These are phyloP conservation scores for Leptura quadrifasciata DNA, from an alignment of 2,888 invertebrate genomes.

Conservation along the genomic window DNA sequence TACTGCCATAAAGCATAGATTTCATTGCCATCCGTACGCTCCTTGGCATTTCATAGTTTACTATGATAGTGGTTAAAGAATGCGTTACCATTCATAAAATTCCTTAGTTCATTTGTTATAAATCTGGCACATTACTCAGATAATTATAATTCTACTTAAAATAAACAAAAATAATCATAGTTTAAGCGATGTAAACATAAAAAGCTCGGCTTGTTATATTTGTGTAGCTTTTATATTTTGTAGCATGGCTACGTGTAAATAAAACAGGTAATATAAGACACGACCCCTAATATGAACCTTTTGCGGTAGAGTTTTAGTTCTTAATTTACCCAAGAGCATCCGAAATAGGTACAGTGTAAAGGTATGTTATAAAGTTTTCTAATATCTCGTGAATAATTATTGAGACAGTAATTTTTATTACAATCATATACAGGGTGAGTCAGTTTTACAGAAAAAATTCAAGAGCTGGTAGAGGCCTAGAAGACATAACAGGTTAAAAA, in stretches of 20 bases:
- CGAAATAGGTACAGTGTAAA: neutral
- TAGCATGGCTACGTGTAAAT: slow-evolving; percentile 20
- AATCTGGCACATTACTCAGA: slow-evolving; percentile 45
- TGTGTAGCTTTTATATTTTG: slow-evolving; percentile 6
- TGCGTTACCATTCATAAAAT: slow-evolving; percentile 70
- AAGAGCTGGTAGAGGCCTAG: too few relatives aligned
- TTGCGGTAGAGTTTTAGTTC: slow-evolving; percentile 30
- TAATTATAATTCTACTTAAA: slow-evolving; percentile 48
- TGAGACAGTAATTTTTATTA: too few relatives aligned
- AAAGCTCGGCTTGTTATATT: slow-evolving; percentile 1
- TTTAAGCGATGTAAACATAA: slow-evolving; percentile 25
- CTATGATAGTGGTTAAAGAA: slow-evolving; percentile 66
- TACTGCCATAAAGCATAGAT: slow-evolving; percentile 63
- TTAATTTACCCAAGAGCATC: slow-evolving; percentile 25
- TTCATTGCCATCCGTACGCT: slow-evolving; percentile 48
- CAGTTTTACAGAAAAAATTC: too few relatives aligned
- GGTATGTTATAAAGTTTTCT: too few relatives aligned
- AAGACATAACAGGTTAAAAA: too few relatives aligned
- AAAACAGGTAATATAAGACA: slow-evolving; percentile 41
- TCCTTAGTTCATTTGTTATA: slow-evolving; percentile 57
- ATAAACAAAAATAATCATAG: slow-evolving; percentile 44
- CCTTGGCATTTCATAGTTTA: slow-evolving; percentile 63
- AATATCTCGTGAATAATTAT: too few relatives aligned
- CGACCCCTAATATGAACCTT: slow-evolving; percentile 38
- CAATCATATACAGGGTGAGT: too few relatives aligned